Percentiles rank a stretch among this genome's conserved stretches.
These are phyloP conservation scores for Falco cherrug DNA, from an alignment of 2,797 vertebrate species.

Conservation along the genomic window DNA sequence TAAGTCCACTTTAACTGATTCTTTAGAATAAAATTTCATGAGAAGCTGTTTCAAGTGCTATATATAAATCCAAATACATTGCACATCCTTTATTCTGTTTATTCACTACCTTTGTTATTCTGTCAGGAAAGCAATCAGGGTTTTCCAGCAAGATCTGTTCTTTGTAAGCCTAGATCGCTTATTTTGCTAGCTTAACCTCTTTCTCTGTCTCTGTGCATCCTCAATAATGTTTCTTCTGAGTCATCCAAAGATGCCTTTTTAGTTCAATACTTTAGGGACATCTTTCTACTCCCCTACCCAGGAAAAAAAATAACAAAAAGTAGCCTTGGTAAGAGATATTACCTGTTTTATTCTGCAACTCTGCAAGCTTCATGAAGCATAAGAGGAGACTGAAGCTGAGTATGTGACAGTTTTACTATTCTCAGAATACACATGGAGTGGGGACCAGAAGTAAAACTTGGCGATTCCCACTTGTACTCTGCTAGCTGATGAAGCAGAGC, in stretches of 20 bases:
- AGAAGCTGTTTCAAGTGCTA: background rate
- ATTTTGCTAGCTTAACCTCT: conserved; percentile 2
- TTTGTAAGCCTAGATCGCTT: background rate
- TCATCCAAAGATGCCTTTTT: background rate
- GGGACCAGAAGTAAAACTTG: background rate
- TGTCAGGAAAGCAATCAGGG: conserved; percentile 2
- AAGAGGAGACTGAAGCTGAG: background rate
- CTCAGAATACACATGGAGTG: background rate
- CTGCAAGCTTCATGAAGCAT: background rate
- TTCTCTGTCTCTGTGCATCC: background rate
- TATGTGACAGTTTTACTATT: background rate
- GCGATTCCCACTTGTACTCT: background rate
- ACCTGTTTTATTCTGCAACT: background rate
- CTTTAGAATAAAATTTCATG: background rate
- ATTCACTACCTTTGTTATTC: background rate
- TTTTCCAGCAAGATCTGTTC: background rate
- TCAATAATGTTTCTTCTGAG: background rate
- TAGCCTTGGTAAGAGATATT: background rate
- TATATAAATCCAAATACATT: background rate
- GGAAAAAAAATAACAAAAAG: background rate
- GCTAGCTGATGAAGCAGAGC: background rate
- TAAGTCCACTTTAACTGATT: conserved; percentile 7
- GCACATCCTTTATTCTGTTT: background rate
- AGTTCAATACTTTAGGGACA: background rate
- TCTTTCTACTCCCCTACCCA: background rate